phyloP scores from a whole-genome alignment of 2,888 invertebrate genomes.

The Plagodis pulveraria region DNA sequence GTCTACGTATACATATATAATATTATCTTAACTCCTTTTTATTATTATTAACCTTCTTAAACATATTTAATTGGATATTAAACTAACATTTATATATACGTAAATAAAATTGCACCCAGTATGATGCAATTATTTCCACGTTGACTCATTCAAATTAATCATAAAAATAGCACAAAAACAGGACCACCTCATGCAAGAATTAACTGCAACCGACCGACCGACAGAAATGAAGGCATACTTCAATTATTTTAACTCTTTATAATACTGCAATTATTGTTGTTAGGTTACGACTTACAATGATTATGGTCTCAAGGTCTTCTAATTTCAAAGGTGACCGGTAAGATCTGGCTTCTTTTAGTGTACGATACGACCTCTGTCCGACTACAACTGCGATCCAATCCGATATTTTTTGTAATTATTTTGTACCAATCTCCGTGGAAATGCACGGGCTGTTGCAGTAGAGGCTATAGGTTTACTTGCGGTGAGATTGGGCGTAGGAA shows the following conservation, averaged over 20 bases:
- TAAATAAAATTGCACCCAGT: not conserved
- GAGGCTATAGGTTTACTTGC: not conserved
- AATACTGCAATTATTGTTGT: conserved; percentile 4
- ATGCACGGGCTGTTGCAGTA: no score
- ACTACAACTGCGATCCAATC: not conserved
- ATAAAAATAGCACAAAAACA: conserved; percentile 1
- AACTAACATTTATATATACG: not conserved
- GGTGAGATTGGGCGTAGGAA: no score
- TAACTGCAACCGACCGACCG: not conserved
- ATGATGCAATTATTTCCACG: not conserved
- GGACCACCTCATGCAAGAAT: conserved; percentile 1
- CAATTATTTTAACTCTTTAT: conserved; percentile 8
- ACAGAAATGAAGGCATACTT: no score
- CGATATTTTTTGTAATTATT: no score
- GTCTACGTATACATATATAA: no score
- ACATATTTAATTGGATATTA: no score
- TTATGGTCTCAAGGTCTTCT: conserved; percentile 18
- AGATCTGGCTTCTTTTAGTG: not conserved
- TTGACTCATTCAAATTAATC: conserved; percentile 5
- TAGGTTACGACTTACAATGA: conserved; percentile 14
- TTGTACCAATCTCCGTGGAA: no score
- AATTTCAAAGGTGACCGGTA: conserved; percentile 31
- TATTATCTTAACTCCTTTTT: no score
- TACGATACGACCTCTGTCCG: conserved; percentile 2
- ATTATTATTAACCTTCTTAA: no score